Conservation (phyloP, 2,888 invertebrate genomes). For the Epiperipatus broadwayi region DNA sequence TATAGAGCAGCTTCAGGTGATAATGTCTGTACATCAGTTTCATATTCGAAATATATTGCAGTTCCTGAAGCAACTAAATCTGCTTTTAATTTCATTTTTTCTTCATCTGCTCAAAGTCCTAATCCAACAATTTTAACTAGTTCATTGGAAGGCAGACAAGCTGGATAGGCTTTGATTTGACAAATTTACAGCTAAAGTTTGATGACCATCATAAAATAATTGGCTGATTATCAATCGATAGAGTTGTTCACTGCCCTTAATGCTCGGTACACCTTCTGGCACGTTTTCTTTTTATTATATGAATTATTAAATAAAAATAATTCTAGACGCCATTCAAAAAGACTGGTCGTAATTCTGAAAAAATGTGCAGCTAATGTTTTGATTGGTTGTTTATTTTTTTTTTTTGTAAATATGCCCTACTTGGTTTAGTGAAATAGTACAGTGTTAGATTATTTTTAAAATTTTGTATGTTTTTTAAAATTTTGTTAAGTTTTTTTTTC, state of each 20-base stretch:
- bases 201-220: conserved; percentile 89
- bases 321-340: no score
- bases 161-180: conserved; percentile 69
- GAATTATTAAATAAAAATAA: no score
- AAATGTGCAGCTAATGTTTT: no score
- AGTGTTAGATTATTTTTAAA: no score
- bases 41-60: conserved; percentile 79
- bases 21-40: conserved; percentile 75
- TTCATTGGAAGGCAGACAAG: conserved; percentile 87
- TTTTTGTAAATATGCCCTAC: no score
- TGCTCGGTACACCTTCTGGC: conserved; percentile 33
- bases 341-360: no score
- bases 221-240: conserved; percentile 90
- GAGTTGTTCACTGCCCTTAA: conserved; percentile 67
- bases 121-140: conserved; percentile 63
- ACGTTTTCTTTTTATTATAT: no score
- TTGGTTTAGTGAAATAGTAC: no score
- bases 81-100: no score
- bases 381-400: no score
- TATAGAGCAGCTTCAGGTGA: conserved; percentile 93
- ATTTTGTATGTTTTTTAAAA: no score
- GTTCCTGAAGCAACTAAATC: conserved; percentile 29
- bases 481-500: no score
- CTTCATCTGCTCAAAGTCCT: conserved; percentile 65
- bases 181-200: conserved; percentile 67